A percentile compares a stretch with the other conserved stretches of the same genome.
Evolutionary conservation across 2,113 vertebrate species (phyloP).

Genomic region (Cyprinodon tularosa): DNA sequence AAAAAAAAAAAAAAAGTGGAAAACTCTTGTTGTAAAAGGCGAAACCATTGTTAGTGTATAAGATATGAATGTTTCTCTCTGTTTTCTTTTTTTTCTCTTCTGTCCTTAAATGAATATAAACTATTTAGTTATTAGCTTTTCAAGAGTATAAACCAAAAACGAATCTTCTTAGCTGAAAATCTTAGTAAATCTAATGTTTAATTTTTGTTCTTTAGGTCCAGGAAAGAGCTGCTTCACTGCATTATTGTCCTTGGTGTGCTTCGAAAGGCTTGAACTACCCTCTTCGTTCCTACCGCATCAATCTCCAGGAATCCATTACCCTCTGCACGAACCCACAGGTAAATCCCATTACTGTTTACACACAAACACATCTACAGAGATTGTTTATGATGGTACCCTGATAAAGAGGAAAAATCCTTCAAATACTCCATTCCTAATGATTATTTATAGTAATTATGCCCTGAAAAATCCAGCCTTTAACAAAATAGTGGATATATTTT

Average conservation of each 20-base stretch:
- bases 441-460: not conserved
- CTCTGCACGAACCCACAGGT: slow-evolving; percentile 93
- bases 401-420: not conserved
- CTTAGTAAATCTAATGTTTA: not conserved
- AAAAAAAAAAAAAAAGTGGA: slow-evolving; percentile 77
- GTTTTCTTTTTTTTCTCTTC: not conserved
- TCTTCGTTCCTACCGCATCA: slow-evolving; percentile 86
- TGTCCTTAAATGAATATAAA: slow-evolving; percentile 5
- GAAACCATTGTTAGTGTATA: slow-evolving; percentile 82
- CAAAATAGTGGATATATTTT: not conserved
- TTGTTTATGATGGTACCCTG: not conserved
- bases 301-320: slow-evolving; percentile 87
- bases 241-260: slow-evolving; percentile 87
- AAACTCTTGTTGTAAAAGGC: slow-evolving; percentile 92
- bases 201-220: slow-evolving; percentile 66
- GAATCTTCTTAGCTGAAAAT: not conserved
- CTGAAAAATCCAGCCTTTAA: not conserved
- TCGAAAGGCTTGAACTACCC: slow-evolving; percentile 81
- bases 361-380: not conserved
- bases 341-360: slow-evolving; percentile 13
- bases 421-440: not conserved
- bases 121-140: not conserved
- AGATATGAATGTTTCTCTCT: not conserved
- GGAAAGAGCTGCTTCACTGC: slow-evolving; percentile 62
- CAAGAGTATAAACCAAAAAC: not conserved